A percentile compares a stretch with the other conserved stretches of the same genome.
These are phyloP conservation scores for Geopemphigus sp. DNA, from an alignment of 1,140 invertebrate genomes.

Conservation along the genomic window DNA sequence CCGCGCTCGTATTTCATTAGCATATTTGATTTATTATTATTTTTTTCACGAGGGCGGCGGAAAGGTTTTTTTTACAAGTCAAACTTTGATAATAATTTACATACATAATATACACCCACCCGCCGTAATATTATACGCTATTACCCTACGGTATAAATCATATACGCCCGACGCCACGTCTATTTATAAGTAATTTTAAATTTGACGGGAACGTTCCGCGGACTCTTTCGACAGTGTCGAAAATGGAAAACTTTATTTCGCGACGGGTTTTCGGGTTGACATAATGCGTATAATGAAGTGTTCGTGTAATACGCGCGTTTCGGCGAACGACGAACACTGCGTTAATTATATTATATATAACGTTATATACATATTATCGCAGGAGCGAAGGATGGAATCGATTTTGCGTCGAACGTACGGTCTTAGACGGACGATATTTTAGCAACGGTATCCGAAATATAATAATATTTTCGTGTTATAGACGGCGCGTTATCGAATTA, in stretches of 20 bases:
- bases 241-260: not conserved
- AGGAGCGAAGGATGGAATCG: no score
- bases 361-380: no score
- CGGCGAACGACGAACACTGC: no score
- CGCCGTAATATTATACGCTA: slow-evolving; percentile 1
- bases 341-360: no score
- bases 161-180: not conserved
- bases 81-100: slow-evolving; percentile 32
- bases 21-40: slow-evolving; percentile 31
- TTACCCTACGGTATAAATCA: not conserved
- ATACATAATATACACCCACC: not conserved
- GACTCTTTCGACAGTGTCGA: not conserved
- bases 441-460: no score
- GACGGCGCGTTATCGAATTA: no score
- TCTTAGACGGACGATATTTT: no score
- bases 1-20: not conserved
- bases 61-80: not conserved
- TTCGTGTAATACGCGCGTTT: no score
- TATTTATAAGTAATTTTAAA: not conserved
- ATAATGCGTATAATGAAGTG: not conserved
- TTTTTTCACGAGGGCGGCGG: slow-evolving; percentile 20
- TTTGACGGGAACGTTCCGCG: not conserved
- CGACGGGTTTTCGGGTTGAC: not conserved
- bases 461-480: no score
- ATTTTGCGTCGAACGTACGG: no score